Conservation (phyloP, 2,797 vertebrate genomes). For the Poecilia velifera region DNA sequence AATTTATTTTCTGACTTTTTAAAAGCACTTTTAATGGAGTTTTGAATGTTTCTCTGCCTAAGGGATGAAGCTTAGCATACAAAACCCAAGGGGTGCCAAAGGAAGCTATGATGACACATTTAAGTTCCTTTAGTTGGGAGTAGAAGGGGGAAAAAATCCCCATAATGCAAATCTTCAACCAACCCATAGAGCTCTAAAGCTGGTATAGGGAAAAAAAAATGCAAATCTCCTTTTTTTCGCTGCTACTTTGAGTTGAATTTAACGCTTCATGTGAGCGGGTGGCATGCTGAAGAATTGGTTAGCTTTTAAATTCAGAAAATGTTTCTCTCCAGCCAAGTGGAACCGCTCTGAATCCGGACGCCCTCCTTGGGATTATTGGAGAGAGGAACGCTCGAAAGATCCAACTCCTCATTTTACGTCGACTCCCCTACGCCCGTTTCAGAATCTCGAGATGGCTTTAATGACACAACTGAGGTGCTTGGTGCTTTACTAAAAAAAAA, state of each 20-base stretch:
- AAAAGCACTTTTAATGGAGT: slow-evolving; percentile 64
- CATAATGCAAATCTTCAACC: slow-evolving; percentile 75
- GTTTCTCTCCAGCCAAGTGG: slow-evolving; percentile 74
- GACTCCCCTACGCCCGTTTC: slow-evolving; percentile 50
- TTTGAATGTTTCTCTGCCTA: slow-evolving; percentile 50
- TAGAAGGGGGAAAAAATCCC: slow-evolving; percentile 30
- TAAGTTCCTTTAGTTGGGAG: slow-evolving; percentile 60
- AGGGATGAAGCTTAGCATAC: slow-evolving; percentile 63
- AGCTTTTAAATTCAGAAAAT: slow-evolving; percentile 81
- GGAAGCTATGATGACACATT: slow-evolving; percentile 71
- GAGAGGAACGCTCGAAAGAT: slow-evolving; percentile 72
- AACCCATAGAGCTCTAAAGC: slow-evolving; percentile 71
- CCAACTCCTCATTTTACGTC: slow-evolving; percentile 63
- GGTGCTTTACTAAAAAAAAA: slow-evolving; percentile 21
- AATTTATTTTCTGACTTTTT: slow-evolving; percentile 63
- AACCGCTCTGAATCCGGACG: slow-evolving; percentile 71
- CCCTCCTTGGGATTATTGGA: slow-evolving; percentile 66
- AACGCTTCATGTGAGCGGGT: slow-evolving; percentile 75
- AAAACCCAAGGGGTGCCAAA: slow-evolving; percentile 72
- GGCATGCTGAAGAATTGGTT: slow-evolving; percentile 69
- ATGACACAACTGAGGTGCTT: slow-evolving; percentile 52
- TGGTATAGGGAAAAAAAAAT: slow-evolving; percentile 64
- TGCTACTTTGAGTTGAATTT: slow-evolving; percentile 77
- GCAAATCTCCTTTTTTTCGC: slow-evolving; percentile 70
- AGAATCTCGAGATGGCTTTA: slow-evolving; percentile 59